Evolutionary conservation across 2,888 invertebrate genomes (phyloP), one percentile per base, ranked within the genome.

Genomic region (Rhodophaea formosa): DNA sequence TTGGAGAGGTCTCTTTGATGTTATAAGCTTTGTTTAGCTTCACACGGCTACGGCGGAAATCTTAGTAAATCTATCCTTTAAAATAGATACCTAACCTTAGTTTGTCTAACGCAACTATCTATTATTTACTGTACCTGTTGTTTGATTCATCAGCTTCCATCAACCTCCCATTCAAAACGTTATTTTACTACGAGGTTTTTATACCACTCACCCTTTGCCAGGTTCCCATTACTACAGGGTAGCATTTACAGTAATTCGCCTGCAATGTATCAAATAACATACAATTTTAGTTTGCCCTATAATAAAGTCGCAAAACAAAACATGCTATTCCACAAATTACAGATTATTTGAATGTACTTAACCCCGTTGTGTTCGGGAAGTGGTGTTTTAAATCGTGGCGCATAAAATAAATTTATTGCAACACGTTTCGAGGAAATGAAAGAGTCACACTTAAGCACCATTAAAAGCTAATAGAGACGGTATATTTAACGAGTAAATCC

Each of bases 271-370:
- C 45, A 46, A 45, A 55, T 55, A 44, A 30, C 30, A 14, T 55
- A 45, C 16, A 44, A 45, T 46, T 46, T n/a, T 16, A 30, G n/a
- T 12, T 53, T 35, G 52, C 35, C n/a, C 35, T 47, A 23, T 56
- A 56, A 56, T 55, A 55, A 55, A 55, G 47, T 39, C 17, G 23
- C 47, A 17, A 35, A 17, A 39, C 14, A 47, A 47, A 49, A 47
- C 56, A 49, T 47, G 56, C 47, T 23, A 56, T 47, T 47, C 29
- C 6, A 35, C 14, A 56, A 56, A 56, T 56, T 47, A 35, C 35
- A 56, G 39, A 47, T 56, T 17, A 46, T 46, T 55, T 46, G 35
- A 30, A 55, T 15, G 23, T 53, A 53, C 45, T 45, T 30, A 43
- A 54, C 14, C 15, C 39, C 23, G 32, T 32, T 49, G 49, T 15